A percentile compares a stretch with the other conserved stretches of the same genome.
phyloP scores from a whole-genome alignment of 92 coral and sea anemone genomes.

The Hydrozoanthus gracilis region DNA sequence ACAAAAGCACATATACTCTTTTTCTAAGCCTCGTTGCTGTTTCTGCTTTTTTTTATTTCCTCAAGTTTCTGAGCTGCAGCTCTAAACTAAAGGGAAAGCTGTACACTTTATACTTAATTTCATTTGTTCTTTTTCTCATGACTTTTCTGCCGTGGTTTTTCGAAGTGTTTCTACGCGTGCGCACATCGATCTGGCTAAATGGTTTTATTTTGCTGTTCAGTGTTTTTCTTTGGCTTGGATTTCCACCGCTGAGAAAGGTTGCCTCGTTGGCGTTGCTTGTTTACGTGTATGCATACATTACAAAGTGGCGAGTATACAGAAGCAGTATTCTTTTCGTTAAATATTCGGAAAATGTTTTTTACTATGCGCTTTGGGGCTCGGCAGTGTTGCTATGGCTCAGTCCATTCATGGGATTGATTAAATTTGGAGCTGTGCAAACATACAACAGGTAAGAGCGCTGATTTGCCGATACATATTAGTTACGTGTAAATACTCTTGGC shows the following conservation, averaged over 20 bases:
- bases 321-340: slow-evolving; percentile 48
- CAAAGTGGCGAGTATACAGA: slow-evolving; percentile 69
- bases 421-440: slow-evolving; percentile 67
- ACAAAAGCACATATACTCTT: slow-evolving; percentile 6
- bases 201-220: slow-evolving; percentile 43
- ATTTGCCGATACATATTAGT: neutral
- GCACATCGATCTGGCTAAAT: slow-evolving; percentile 57
- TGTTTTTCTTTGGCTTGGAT: slow-evolving; percentile 61
- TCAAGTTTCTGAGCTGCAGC: neutral
- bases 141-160: slow-evolving; percentile 75
- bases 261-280: slow-evolving; percentile 58
- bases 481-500: no score
- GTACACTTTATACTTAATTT: slow-evolving; percentile 39
- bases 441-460: slow-evolving; percentile 55
- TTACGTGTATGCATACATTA: slow-evolving; percentile 64
- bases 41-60: slow-evolving; percentile 33
- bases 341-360: slow-evolving; percentile 57
- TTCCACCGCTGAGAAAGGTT: slow-evolving; percentile 62
- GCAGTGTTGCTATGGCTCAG: slow-evolving; percentile 60
- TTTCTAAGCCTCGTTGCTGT: slow-evolving; percentile 29
- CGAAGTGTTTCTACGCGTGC: slow-evolving; percentile 51
- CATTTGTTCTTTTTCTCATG: slow-evolving; percentile 49
- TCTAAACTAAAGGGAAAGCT: slow-evolving; percentile 2
- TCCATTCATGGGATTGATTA: slow-evolving; percentile 57
- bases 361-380: slow-evolving; percentile 53